Conservation (phyloP, 2,888 invertebrate species). For the Pachliopta kotzebuea region DNA sequence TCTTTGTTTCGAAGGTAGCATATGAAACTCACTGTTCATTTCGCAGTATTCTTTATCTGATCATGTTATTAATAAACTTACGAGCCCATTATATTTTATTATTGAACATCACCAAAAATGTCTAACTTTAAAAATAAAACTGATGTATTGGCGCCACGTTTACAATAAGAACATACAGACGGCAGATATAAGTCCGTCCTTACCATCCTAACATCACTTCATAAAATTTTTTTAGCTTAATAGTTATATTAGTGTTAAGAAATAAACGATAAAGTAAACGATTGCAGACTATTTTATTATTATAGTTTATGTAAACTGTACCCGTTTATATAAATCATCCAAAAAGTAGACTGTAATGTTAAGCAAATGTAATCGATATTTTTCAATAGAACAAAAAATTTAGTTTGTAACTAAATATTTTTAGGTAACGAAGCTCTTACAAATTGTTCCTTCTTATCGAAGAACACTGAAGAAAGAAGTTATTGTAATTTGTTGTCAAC, state of each 20-base stretch:
- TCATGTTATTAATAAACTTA: conserved; percentile 34
- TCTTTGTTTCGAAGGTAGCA: conserved; percentile 1
- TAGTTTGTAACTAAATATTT: not conserved
- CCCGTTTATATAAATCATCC: not conserved
- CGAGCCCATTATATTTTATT: conserved; percentile 53
- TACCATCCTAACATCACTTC: not conserved
- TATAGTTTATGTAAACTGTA: not conserved
- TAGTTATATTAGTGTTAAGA: no score
- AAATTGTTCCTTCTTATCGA: not conserved
- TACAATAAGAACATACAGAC: not conserved
- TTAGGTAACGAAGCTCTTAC: not conserved
- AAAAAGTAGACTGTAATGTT: not conserved
- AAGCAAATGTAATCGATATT: not conserved
- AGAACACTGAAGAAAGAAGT: not conserved
- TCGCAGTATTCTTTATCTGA: conserved; percentile 18
- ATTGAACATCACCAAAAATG: conserved; percentile 45
- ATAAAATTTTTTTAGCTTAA: no score
- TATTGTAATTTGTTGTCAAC: not conserved
- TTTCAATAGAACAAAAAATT: not conserved
- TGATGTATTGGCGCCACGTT: not conserved
- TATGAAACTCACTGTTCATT: conserved; percentile 11
- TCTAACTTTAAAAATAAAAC: conserved; percentile 40
- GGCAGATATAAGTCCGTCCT: not conserved
- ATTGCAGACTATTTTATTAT: no score
- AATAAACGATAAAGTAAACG: no score